Conservation (phyloP, 1,140 invertebrate genomes). For the Micrasema minimum region DNA sequence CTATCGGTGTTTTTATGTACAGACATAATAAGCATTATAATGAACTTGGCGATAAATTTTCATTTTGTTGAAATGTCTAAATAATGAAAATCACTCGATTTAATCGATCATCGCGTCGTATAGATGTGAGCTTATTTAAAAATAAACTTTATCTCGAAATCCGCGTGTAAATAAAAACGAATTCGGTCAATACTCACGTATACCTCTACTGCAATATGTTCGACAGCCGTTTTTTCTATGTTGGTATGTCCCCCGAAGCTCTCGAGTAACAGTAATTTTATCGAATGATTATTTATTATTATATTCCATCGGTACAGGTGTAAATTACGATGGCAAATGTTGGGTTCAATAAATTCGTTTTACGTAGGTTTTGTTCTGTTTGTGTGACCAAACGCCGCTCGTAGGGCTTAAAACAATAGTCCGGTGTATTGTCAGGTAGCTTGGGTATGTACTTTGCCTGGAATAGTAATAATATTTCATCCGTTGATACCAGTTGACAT, state of each 20-base stretch:
- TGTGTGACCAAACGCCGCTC: not conserved
- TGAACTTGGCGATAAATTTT: too few species aligned
- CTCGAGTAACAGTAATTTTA: constrained; percentile 19
- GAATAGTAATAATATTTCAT: constrained; percentile 30
- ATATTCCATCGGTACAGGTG: constrained; percentile 18
- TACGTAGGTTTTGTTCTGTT: constrained; percentile 6
- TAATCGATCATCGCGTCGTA: too few species aligned
- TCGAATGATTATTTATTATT: constrained; percentile 24
- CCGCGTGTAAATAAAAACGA: too few species aligned
- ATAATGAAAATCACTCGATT: too few species aligned
- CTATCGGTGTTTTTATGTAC: too few species aligned
- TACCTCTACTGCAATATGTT: not conserved
- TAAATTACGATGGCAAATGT: not conserved
- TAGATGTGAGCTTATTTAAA: too few species aligned
- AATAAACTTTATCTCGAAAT: too few species aligned
- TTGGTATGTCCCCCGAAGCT: constrained; percentile 11
- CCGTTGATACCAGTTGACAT: constrained; percentile 12
- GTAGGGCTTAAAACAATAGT: constrained; percentile 13
- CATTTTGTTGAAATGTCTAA: too few species aligned
- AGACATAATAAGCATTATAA: too few species aligned
- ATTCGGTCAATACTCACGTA: too few species aligned
- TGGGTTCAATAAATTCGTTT: not conserved
- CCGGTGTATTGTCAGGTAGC: not conserved
- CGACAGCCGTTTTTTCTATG: not conserved
- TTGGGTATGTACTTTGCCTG: not conserved